A percentile compares a stretch with the other conserved stretches of the same genome.
These are phyloP conservation scores for Calyptomena viridis DNA, from an alignment of 2,113 vertebrate genomes.

Conservation along the genomic window DNA sequence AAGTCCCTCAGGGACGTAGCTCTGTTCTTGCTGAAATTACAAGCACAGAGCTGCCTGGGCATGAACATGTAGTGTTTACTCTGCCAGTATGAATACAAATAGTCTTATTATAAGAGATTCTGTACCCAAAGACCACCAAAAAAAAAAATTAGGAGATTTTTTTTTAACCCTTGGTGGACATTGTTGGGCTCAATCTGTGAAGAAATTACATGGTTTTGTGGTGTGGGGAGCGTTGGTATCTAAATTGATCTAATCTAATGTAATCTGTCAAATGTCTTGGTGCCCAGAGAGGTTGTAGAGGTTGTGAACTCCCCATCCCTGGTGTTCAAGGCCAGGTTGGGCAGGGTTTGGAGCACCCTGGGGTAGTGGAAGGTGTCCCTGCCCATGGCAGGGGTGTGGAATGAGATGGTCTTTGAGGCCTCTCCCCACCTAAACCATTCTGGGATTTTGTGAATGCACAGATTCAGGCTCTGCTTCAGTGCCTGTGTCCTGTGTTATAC, in stretches of 20 bases:
- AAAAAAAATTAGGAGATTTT: conserved; percentile 62
- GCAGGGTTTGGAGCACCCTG: not conserved
- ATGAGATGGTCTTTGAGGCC: not conserved
- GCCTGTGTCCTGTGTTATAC: not conserved
- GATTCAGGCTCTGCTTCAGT: not conserved
- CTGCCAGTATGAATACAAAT: conserved; percentile 86
- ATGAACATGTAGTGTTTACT: conserved; percentile 84
- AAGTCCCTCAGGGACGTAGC: conserved; percentile 78
- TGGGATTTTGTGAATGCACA: not conserved
- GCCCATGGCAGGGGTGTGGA: not conserved
- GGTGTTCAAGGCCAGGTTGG: not conserved
- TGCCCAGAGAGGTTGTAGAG: not conserved
- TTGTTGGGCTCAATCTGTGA: not conserved
- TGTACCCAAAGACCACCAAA: conserved; percentile 76
- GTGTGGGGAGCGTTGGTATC: not conserved
- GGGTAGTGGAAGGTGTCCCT: not conserved
- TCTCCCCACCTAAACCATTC: not conserved
- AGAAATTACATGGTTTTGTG: accelerated
- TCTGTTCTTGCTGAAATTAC: conserved; percentile 84
- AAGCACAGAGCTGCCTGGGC: conserved; percentile 81
- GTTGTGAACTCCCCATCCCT: not conserved
- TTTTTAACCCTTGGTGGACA: conserved; percentile 74
- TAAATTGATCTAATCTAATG: not conserved
- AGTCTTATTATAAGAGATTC: conserved; percentile 83
- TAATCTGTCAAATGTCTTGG: too few species aligned